Base-by-base conservation (phyloP, 2,888 invertebrate genomes). In the Tipula vernalis region DNA sequence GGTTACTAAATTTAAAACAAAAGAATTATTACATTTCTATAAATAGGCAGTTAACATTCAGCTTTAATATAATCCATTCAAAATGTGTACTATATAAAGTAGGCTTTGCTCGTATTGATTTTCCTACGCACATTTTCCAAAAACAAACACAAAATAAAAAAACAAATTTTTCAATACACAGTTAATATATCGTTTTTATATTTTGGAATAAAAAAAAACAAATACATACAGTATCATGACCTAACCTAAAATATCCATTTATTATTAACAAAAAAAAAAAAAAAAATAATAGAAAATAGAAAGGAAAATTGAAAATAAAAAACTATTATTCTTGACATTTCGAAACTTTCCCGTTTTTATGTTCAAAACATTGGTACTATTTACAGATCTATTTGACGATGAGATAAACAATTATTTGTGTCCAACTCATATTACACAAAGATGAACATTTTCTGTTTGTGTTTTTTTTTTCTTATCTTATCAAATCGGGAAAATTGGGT, bases 241-340 rank as follows among this genome's bases (percentile, higher is more conserved):
- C 84, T 84, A 84, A 15, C 41, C 84, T 84, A 84, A 84, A 84
- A 84, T 41, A 39, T 84, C 84, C 84, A 84, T 84, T 84, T 84
- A 84, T 84, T 41, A 84, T 41, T 39, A 84, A 39, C 84, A 39
- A 84, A 84, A 39, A 36, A 83, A 84, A 13, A 84, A 6, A 84
- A 36, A 83, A 36, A 36, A 5, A 28, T 12, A 83, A 36, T 3
- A 84, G 13, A 84, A n/a, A n/a, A 84, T 36, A 83, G 3, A 84
- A 84, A 84, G n/a, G 41, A 84, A 84, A 84, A 39, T 84, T 36
- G 41, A 84, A 84, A 84, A 84, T 84, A 39, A 39, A 28, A 28
- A 84, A 84, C 84, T 84, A 84, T 84, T 84, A 84, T 84, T 84
- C 41, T 84, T 84, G 84, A 39, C 84, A 84, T 84, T 41, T 15